Percentiles rank a stretch among this genome's conserved stretches.
Evolutionary conservation across 2,797 vertebrate genomes (phyloP).

Genomic region (Vireo griseus): DNA sequence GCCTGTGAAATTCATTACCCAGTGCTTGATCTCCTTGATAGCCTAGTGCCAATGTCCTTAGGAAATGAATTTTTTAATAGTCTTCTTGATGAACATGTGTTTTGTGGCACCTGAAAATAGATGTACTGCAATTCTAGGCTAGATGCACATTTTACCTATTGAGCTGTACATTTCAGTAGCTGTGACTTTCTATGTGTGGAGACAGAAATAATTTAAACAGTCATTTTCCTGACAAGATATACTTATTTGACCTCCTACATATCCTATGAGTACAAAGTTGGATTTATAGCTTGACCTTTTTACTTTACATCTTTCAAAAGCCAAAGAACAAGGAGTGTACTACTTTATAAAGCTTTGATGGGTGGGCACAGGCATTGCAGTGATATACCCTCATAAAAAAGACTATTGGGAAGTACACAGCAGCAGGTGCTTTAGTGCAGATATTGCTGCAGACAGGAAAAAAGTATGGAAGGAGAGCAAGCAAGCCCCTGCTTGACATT

Average conservation of each 20-base stretch:
- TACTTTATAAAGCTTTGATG: neutral
- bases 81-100: neutral
- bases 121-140: neutral
- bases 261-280: neutral
- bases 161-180: neutral
- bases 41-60: neutral
- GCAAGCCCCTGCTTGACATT: neutral
- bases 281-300: neutral
- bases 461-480: neutral
- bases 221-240: neutral
- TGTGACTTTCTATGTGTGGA: neutral
- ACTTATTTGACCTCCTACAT: slow-evolving; percentile 13
- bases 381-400: rapidly evolving
- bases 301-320: neutral
- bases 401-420: neutral
- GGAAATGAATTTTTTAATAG: slow-evolving; percentile 28
- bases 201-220: neutral
- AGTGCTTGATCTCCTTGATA: neutral
- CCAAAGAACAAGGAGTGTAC: neutral
- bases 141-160: neutral
- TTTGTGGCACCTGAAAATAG: slow-evolving; percentile 3
- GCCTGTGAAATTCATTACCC: neutral
- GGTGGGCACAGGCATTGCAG: neutral
- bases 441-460: neutral
- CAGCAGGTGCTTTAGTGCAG: neutral